Conservation (phyloP, 2,797 vertebrate species). For the Sylvilagus floridanus region DNA sequence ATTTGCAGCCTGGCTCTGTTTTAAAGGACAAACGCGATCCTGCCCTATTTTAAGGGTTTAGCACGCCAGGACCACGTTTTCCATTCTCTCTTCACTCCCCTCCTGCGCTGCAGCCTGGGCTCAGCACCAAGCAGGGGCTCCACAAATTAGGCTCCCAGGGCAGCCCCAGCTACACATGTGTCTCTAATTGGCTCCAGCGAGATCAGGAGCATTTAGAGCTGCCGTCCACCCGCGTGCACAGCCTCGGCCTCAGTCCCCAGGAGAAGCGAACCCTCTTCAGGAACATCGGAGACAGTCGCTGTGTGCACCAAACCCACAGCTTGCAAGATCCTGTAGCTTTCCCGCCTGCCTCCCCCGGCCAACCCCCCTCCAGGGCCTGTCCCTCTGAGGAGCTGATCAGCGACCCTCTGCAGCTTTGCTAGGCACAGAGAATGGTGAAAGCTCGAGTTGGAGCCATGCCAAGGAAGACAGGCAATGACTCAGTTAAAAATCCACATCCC, state of each 20-base stretch:
- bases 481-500: background rate
- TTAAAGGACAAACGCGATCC: background rate
- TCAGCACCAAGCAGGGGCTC: background rate
- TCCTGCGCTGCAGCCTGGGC: background rate
- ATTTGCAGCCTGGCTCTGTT: background rate
- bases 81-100: background rate
- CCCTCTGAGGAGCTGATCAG: background rate
- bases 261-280: background rate
- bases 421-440: background rate
- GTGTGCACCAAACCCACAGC: background rate
- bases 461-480: background rate
- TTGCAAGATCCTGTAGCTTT: background rate
- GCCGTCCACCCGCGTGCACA: background rate
- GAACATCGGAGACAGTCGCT: background rate
- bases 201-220: background rate
- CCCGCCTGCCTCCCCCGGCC: background rate
- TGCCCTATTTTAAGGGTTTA: background rate
- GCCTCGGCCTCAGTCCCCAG: background rate
- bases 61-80: background rate
- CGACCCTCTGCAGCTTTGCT: background rate
- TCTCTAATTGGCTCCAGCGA: constrained; percentile 19
- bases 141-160: background rate
- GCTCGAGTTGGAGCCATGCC: background rate
- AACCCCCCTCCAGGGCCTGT: too few relatives aligned
- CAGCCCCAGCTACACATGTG: background rate